Evolutionary conservation across 2,888 invertebrate genomes (phyloP), one percentile per base, ranked within the genome.

Genomic region (Entomobrya proxima): DNA sequence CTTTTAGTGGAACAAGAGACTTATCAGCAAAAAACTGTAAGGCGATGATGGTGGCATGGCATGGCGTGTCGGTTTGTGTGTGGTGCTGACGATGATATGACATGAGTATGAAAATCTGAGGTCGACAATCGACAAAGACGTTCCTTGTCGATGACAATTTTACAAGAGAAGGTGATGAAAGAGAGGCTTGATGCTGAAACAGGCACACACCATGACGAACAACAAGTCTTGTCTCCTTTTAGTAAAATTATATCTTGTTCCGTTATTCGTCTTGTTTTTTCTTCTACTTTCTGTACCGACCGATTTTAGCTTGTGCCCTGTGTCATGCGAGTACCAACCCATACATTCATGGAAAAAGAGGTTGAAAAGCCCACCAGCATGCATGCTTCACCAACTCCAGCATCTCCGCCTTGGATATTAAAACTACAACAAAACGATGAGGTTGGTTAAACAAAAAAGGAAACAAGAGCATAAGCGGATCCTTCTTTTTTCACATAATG

Each of bases 91-190:
- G 15, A 67, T 37, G 37, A 40, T 13, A 15, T 44, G 67, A 40
- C 11, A 27, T n/a, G n/a, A 40, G 67, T 67, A 40, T 15, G 44
- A 67, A 67, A 67, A 37, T 37, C 67, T 67, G 74, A 78, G 52
- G 77, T 67, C 67, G 69, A 84, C 61, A 24, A 21, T 69, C 55
- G 67, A 84, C 72, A 44, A 85, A 72, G 79, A 85, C 77, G 75
- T 85, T 85, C 35, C 74, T 75, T 74, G 79, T 79, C 64, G 35
- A 77, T 77, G 84, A 84, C 76, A 74, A 50, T 74, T 74, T 74
- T 47, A 50, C 50, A 74, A 50, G 11, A 30, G 32, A 21, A 50
- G 30, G 74, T 18, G 74, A 50, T 32, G 74, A 74, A 74, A 74
- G 32, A 32, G 47, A 18, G 74, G 50, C 30, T 74, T 50, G n/a